Evolutionary conservation across 2,113 vertebrate genomes (phyloP), one percentile per base, ranked within the genome.

Genomic region (Mustelus asterias): DNA sequence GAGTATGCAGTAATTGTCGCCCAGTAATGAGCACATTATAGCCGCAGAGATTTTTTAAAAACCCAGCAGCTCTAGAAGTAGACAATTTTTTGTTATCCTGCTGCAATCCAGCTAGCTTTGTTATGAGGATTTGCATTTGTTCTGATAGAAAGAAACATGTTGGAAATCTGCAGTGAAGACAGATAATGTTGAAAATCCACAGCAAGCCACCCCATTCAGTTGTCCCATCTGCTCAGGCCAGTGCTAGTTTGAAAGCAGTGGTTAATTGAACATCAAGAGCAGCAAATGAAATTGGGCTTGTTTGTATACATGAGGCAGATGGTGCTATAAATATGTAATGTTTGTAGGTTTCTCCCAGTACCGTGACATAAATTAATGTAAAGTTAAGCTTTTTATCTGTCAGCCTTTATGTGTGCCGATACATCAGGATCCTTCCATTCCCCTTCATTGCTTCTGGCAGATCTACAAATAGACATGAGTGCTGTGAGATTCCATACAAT

Each of bases 381-480:
- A 86, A 86, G 16, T 86, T 86, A 86, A 86, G 83, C 44, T 86
- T 54, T 86, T 86, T 14, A 37, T n/a, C 76, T 86, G 83, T 86
- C 41, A 86, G 20, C 20, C 48, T 80, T 86, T 48, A 48, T 48
- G 41, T 48, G 18, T 86, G 83, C 44, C 58, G 48, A 26, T 89
- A 13, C 11, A 29, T 48, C 10, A 26, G 44, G 24, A 88, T 9
- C 85, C 44, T 88, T 88, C 24, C 10, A 20, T 54, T 86, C 44
- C 16, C 22, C 37, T 88, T 88, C 44, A 54, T 26, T 88, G 44
- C 44, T 54, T 44, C 41, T 88, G 44, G 44, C 86, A 89, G 48
- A 89, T 58, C 48, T 29, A 29, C 48, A 89, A 89, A 89, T 58
- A 58, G 48, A 58, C 86, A 89, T 13, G 22, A 58, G 24, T 29